phyloP scores from a whole-genome alignment of 2,113 vertebrate species.

The Callionymus lyra region DNA sequence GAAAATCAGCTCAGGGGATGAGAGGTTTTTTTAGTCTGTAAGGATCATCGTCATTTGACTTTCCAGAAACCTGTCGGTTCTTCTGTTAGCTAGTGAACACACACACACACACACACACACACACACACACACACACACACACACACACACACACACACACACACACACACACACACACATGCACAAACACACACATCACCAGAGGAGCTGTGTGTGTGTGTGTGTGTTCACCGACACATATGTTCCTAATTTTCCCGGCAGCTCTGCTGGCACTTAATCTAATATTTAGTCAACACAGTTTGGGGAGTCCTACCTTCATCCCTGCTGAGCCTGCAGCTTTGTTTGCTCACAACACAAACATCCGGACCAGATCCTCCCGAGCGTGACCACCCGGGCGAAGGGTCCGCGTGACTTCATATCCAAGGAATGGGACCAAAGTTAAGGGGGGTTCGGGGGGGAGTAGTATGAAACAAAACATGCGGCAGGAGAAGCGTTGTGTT shows the following conservation, averaged over 20 bases:
- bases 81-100: too few species aligned
- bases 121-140: too few species aligned
- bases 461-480: too few species aligned
- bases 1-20: not conserved
- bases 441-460: too few species aligned
- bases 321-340: not conserved
- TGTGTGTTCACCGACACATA: conserved; percentile 42
- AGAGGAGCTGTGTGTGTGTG: conserved; percentile 2
- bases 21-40: too few species aligned
- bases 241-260: conserved; percentile 41
- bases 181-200: too few species aligned
- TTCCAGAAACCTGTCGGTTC: too few species aligned
- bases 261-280: conserved; percentile 18
- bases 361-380: conserved; percentile 13
- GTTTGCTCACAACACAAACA: not conserved
- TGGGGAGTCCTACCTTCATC: conserved; percentile 6
- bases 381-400: conserved; percentile 19
- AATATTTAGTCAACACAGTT: conserved; percentile 12
- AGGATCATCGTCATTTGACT: too few species aligned
- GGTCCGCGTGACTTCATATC: conserved; percentile 37
- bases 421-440: conserved; percentile 41
- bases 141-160: too few species aligned
- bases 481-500: too few species aligned
- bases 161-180: too few species aligned
- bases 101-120: too few species aligned